phyloP scores from a whole-genome alignment of 2,888 invertebrate genomes.

The Athalia rosae region DNA sequence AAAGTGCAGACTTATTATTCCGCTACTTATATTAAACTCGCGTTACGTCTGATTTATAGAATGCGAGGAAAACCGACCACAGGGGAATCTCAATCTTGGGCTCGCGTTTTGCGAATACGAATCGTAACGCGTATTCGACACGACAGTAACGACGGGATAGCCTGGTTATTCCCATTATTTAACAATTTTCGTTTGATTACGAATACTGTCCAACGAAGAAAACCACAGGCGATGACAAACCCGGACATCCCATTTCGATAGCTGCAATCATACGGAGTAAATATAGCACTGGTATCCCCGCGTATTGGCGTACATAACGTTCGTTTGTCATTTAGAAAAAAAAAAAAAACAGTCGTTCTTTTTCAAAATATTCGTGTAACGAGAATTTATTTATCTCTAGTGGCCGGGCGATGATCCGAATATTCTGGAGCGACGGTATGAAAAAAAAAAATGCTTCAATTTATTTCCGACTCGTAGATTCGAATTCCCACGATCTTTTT shows the following conservation, averaged over 20 bases:
- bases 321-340: neutral
- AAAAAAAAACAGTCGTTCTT: neutral
- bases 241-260: slow-evolving; percentile 12
- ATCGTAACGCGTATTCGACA: no score
- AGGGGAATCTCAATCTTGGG: no score
- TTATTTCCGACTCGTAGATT: neutral
- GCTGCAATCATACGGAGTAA: slow-evolving; percentile 1
- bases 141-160: no score
- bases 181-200: no score
- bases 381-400: neutral
- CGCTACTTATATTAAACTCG: no score
- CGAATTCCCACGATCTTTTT: neutral
- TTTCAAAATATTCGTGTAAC: neutral
- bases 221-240: slow-evolving; percentile 15
- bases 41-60: no score
- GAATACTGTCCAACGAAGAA: neutral
- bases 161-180: no score
- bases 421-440: neutral
- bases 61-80: no score
- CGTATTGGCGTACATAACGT: neutral
- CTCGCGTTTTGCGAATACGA: no score
- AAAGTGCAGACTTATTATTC: no score
- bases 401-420: neutral
- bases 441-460: neutral
- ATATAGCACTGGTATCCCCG: neutral